Base-by-base conservation (phyloP, 2,888 invertebrate genomes). In the Diachrysia chrysitis region DNA sequence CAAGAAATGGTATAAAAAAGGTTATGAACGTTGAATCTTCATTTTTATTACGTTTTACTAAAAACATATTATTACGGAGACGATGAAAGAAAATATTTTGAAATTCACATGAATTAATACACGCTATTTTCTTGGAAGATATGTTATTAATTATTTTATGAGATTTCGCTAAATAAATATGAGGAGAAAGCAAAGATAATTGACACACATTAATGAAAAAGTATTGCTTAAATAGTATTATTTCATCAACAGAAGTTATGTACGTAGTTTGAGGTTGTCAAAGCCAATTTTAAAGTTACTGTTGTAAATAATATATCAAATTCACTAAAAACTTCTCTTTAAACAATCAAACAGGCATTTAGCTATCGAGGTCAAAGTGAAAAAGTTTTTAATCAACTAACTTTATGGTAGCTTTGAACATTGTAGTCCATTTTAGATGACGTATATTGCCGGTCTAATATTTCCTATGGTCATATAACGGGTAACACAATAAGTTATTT, bases 71-170 rank as follows among this genome's bases (percentile, higher is more conserved):
- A 29, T 29, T 2, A 29, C 6, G 32, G 10, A 32, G 35, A 32
- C 17, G 73, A 37, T 14, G 37, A 58, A 51, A 72, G 72, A 72
- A 72, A 73, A 63, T 55, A 51, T 61, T 21, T 58, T 29, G 48
- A 58, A 14, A 46, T 35, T 71, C 54, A 54, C 54, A n/a, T n/a
- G n/a, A n/a, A n/a, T 17, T 48, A 17, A 48, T 9, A 19, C 7
- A 37, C 37, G 42, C 16, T n/a, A 6, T 42, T 42, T 42, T 42
- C 42, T 42, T 51, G 10, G 21, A 21, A 51, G 48, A 12, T 12
- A 17, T 48, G 16, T 14, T 17, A n/a, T 6, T 48, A 7, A 19
- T 12, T 21, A 21, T 10, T 51, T 21, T 42, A n/a, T 14, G 48
- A 51, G 3, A 12, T 21, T 14, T 51, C 10, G 7, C 42, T n/a